Evolutionary conservation across 2,797 vertebrate genomes (phyloP).

Genomic region (Sebastes trivittatus): DNA sequence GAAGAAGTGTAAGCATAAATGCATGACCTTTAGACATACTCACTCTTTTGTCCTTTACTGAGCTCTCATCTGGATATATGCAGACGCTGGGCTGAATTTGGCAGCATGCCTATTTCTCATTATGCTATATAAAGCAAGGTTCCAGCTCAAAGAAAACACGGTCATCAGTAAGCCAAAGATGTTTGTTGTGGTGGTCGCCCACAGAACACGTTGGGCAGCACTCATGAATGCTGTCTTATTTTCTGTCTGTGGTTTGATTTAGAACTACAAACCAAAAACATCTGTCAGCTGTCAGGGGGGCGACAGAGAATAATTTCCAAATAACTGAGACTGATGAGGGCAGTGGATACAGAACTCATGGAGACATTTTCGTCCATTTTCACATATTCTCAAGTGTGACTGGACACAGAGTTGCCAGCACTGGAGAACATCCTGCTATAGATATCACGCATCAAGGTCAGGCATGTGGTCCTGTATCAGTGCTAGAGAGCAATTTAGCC

Average conservation of each 20-base stretch:
- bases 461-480: background rate
- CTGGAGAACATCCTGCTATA: background rate
- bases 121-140: constrained; percentile 1
- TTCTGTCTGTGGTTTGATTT: constrained; percentile 16
- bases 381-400: constrained; percentile 3
- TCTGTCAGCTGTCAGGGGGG: constrained; percentile 17
- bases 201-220: background rate
- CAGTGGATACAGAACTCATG: constrained; percentile 5
- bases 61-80: constrained; percentile 44
- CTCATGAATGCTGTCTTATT: background rate
- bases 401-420: background rate
- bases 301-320: constrained; percentile 12
- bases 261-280: constrained; percentile 19
- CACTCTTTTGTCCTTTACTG: constrained; percentile 65
- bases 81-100: constrained; percentile 20
- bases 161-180: background rate
- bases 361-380: constrained; percentile 18
- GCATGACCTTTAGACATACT: constrained; percentile 69
- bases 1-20: constrained; percentile 61
- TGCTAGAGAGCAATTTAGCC: background rate
- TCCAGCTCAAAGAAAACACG: background rate
- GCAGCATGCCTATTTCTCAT: constrained; percentile 5
- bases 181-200: background rate
- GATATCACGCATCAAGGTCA: background rate
- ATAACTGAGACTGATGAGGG: constrained; percentile 18